Base-by-base conservation (phyloP, 2,888 invertebrate genomes). In the Meteorus cinctellus region DNA sequence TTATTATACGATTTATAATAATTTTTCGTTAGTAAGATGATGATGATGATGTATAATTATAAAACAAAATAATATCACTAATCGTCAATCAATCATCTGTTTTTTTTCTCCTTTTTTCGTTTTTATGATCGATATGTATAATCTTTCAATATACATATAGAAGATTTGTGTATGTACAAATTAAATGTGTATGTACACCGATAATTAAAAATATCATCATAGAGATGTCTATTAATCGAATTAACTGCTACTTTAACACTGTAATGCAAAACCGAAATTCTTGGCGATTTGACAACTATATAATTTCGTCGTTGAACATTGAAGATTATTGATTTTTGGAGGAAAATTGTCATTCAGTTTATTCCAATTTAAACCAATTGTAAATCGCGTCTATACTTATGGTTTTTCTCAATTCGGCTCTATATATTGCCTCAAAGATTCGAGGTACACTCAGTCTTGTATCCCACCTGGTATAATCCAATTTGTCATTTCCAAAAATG, bases 401-500 rank as follows among this genome's bases (percentile, higher is more conserved):
- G 62, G 75, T 36, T 63, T 78, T 74, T 19, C n/a, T 65, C 75
- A 74, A 41, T 76, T 70, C 66, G 70, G 65, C 77, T 72, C 29
- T 73, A 76, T 83, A 82, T 77, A 78, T 84, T 82, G 68, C 72
- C 71, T 75, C 81, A 83, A 75, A 80, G 80, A 81, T 83, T 83
- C 83, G 81, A 84, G 82, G 83, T 82, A 82, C 19, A n/a, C 79
- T 87, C 87, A 87, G 87, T 87, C 87, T 87, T 87, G 78, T 86
- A 80, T 85, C 81, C 81, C 81, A 83, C 81, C 82, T 82, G 80
- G 80, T 84, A 81, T 82, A 79, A 78, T 73, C 34, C 31, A 14
- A 31, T 63, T 65, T 31, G n/a, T 34, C 36, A 34, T 41, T 34
- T 55, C 8, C n/a, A 24, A 24, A 55, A 55, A n/a, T n/a, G 55